These are phyloP conservation scores for Eristalis tenax DNA, from an alignment of 2,888 invertebrate species.

Conservation along the genomic window DNA sequence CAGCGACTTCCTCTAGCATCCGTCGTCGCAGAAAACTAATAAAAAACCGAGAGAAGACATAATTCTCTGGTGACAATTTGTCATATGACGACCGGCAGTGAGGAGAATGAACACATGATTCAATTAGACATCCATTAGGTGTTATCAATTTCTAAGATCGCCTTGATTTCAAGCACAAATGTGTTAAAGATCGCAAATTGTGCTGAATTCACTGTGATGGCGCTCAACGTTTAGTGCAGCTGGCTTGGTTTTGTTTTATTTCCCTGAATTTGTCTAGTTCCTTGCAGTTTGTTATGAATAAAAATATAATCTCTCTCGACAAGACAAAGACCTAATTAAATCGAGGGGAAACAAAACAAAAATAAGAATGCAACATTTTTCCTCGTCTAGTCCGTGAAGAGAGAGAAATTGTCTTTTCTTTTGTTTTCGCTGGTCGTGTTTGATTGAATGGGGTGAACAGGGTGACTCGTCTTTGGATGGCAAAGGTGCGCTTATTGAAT, in stretches of 20 bases:
- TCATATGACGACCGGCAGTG: slow-evolving; percentile 1
- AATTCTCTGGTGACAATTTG: slow-evolving; percentile 16
- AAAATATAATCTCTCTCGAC: background rate
- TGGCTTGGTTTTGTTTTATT: background rate
- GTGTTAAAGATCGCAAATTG: background rate
- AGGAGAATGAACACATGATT: slow-evolving; percentile 24
- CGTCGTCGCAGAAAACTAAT: background rate
- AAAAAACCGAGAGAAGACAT: background rate
- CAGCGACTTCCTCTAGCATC: slow-evolving; percentile 18
- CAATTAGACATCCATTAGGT: slow-evolving; percentile 27
- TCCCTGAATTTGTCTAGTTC: background rate
- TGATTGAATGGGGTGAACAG: background rate
- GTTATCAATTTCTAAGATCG: slow-evolving; percentile 43
- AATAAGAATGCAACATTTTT: slow-evolving; percentile 4
- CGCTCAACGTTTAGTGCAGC: no score
- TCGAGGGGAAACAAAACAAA: background rate
- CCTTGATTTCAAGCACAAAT: background rate
- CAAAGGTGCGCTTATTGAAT: no score
- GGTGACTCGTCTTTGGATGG: background rate
- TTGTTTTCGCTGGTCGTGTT: background rate
- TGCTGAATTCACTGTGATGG: background rate
- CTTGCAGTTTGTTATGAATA: slow-evolving; percentile 14
- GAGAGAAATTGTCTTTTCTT: background rate
- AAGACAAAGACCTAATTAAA: slow-evolving; percentile 36
- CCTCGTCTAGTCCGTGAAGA: background rate